Evolutionary conservation across 2,797 vertebrate species (phyloP).

Genomic region (Brachymystax lenok): DNA sequence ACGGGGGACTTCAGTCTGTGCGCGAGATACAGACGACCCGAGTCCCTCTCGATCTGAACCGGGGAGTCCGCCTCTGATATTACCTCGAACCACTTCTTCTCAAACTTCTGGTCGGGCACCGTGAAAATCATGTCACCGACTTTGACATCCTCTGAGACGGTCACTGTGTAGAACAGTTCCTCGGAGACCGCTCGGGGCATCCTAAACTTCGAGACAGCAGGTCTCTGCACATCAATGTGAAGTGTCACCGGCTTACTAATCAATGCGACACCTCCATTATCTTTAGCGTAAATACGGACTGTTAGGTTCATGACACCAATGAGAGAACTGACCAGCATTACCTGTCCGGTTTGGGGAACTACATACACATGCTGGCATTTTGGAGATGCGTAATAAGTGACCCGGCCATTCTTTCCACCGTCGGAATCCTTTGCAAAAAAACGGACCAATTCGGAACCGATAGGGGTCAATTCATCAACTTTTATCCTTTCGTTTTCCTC

Average conservation of each 20-base stretch:
- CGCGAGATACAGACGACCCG: constrained; percentile 79
- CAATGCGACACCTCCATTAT: constrained; percentile 62
- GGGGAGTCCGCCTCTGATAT: constrained; percentile 62
- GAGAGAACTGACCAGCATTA: constrained; percentile 70
- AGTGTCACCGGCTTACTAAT: constrained; percentile 66
- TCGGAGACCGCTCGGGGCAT: constrained; percentile 63
- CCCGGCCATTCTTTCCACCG: constrained; percentile 68
- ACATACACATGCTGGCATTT: constrained; percentile 69
- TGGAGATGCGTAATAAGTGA: constrained; percentile 67
- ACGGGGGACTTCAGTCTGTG: constrained; percentile 58
- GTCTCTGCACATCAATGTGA: constrained; percentile 46
- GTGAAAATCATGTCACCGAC: constrained; percentile 85
- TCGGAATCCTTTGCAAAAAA: constrained; percentile 72
- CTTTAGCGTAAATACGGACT: constrained; percentile 64
- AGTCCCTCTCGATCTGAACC: constrained; percentile 79
- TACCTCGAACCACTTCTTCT: constrained; percentile 81
- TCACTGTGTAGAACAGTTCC: constrained; percentile 75
- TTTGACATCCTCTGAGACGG: constrained; percentile 70
- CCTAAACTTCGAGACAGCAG: constrained; percentile 35
- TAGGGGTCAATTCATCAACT: constrained; percentile 64
- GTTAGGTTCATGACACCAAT: constrained; percentile 58
- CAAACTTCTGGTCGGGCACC: constrained; percentile 78
- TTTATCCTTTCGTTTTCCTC: constrained; percentile 47
- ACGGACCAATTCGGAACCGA: constrained; percentile 70
- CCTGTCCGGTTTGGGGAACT: constrained; percentile 75